These are phyloP conservation scores for Dendrolimus punctatus DNA, from an alignment of 1,140 invertebrate species.

Conservation along the genomic window DNA sequence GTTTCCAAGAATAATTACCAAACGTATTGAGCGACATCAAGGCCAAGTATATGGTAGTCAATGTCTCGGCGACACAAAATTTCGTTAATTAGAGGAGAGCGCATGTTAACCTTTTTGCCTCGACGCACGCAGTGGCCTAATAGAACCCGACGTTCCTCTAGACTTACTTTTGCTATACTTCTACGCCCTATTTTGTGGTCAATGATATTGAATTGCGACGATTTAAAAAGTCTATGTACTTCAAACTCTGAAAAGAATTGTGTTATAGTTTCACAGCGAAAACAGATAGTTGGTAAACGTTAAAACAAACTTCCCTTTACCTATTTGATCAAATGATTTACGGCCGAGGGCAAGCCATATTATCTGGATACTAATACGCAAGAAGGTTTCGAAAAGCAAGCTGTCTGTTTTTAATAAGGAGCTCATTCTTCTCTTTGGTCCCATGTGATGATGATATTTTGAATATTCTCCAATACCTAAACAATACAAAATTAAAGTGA, in stretches of 20 bases:
- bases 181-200: slow-evolving; percentile 30
- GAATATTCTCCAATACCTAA: slow-evolving; percentile 35
- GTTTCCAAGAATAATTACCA: slow-evolving; percentile 12
- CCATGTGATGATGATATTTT: slow-evolving; percentile 74
- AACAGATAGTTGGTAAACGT: neutral
- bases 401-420: slow-evolving; percentile 72
- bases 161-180: slow-evolving; percentile 16
- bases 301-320: slow-evolving; percentile 14
- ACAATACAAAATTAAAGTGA: neutral
- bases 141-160: slow-evolving; percentile 21
- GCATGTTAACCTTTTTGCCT: slow-evolving; percentile 19
- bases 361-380: slow-evolving; percentile 70
- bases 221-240: slow-evolving; percentile 72
- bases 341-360: slow-evolving; percentile 74
- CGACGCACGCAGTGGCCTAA: slow-evolving; percentile 22
- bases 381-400: slow-evolving; percentile 68
- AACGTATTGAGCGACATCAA: slow-evolving; percentile 31
- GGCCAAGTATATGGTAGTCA: slow-evolving; percentile 30
- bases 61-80: slow-evolving; percentile 21
- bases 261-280: neutral
- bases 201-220: slow-evolving; percentile 64
- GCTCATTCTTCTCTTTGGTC: slow-evolving; percentile 40
- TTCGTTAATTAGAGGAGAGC: slow-evolving; percentile 32
- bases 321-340: slow-evolving; percentile 70
- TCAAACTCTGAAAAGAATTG: slow-evolving; percentile 66